Conservation (phyloP, 2,797 vertebrate genomes). For the Alauda arvensis region DNA sequence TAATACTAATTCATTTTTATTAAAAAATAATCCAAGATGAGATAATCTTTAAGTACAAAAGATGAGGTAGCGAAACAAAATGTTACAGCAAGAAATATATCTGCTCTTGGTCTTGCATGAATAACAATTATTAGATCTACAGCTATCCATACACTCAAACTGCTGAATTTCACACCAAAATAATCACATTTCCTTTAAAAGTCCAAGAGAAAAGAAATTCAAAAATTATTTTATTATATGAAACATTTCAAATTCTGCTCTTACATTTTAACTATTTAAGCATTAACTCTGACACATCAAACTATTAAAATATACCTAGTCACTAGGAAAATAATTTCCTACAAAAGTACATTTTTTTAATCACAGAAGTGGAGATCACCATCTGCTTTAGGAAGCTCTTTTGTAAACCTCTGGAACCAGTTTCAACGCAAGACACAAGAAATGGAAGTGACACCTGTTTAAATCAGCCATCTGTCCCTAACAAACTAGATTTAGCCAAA, state of each 20-base stretch:
- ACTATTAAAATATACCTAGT: constrained; percentile 6
- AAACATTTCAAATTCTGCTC: constrained; percentile 19
- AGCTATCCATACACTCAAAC: background rate
- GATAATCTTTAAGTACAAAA: background rate
- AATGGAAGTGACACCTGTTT: constrained; percentile 79
- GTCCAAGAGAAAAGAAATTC: background rate
- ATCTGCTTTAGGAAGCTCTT: constrained; percentile 76
- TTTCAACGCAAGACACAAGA: constrained; percentile 69
- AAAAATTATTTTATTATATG: background rate
- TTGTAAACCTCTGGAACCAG: constrained; percentile 67
- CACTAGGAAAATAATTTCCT: constrained; percentile 60
- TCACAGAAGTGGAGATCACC: constrained; percentile 63
- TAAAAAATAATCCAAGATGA: background rate
- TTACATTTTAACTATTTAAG: constrained; percentile 1
- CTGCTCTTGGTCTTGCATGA: background rate
- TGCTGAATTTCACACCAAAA: background rate
- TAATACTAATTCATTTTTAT: background rate
- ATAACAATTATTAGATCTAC: background rate
- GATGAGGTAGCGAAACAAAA: background rate
- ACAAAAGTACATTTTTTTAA: constrained; percentile 48
- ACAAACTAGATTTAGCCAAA: constrained; percentile 60
- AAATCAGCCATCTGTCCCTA: constrained; percentile 80
- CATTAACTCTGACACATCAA: background rate
- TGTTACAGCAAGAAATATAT: background rate
- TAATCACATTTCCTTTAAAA: constrained; percentile 1